Base-by-base conservation (phyloP, 2,797 vertebrate species). In the Chelonia mydas region DNA sequence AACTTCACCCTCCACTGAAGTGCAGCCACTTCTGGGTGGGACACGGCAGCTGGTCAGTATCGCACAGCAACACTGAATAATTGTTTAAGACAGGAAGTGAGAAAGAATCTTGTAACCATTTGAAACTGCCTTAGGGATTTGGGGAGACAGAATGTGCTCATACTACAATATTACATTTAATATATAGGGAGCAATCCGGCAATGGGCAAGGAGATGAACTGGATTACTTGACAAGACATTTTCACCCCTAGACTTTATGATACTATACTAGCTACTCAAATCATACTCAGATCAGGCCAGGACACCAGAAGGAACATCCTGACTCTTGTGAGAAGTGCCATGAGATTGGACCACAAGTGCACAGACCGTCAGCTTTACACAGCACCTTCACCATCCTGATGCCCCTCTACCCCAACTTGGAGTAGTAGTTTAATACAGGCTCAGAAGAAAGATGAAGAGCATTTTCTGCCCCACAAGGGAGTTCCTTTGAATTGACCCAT, bases 371-470 rank as follows among this genome's bases (percentile, higher is more conserved):
- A 94, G 92, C 91, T 95, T 91, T 2, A 6, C 1, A 1, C 49
- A n/a, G 79, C 91, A 15, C 61, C 91, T 81, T 81, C 0, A 77
- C 15, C 74, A 77, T 28, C 74, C 8, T 6, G 13, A 0, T 97
- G 96, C 96, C 92, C 95, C 55, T n/a, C 83, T 84, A 54, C 81
- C 86, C 81, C 0, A 0, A 83, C 83, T 93, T 96, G 93, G 95
- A 94, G 96, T 97, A 96, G 88, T 96, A 55, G 65, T 59, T 93
- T 0, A 0, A 37, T 59, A 0, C 0, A 2, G 15, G 89, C 90
- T 97, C 94, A 93, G 93, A 97, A 90, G 86, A 90, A 81, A 53
- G 86, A 92, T 78, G 93, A 95, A 89, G 55, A 53, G 61, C 5
- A 2, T 89, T 91, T 96, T 95, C 79, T 81, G 74, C 76, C 76